Evolutionary conservation across 1,140 invertebrate genomes (phyloP).

Genomic region (Agrilus planipennis): DNA sequence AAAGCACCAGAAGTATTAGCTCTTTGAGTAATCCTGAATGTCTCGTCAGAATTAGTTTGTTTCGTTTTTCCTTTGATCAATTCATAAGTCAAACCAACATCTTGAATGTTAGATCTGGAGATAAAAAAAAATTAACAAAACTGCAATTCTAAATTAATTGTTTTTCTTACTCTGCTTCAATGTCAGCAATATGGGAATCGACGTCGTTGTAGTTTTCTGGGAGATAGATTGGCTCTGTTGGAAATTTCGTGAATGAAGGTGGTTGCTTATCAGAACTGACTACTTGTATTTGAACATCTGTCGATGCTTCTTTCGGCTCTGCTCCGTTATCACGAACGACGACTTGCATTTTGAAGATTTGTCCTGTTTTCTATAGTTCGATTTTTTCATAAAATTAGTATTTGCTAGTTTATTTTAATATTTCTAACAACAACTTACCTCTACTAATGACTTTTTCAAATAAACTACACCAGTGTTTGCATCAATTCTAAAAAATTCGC

Average conservation of each 20-base stretch:
- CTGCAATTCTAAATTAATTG: background rate
- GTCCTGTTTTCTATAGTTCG: conserved; percentile 45
- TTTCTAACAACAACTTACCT: conserved; percentile 36
- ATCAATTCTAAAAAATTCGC: conserved; percentile 66
- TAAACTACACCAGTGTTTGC: conserved; percentile 65
- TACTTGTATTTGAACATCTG: conserved; percentile 68
- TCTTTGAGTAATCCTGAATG: conserved; percentile 59
- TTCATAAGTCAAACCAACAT: conserved; percentile 61
- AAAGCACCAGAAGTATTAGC: conserved; percentile 47
- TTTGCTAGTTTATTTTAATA: background rate
- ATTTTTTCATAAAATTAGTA: background rate
- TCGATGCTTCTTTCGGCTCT: conserved; percentile 46
- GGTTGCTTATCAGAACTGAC: conserved; percentile 81
- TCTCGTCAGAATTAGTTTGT: conserved; percentile 69
- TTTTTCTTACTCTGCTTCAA: conserved; percentile 50
- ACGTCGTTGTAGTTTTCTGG: conserved; percentile 63
- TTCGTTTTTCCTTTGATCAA: conserved; percentile 68
- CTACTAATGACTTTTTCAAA: conserved; percentile 52
- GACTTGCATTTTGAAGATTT: conserved; percentile 60
- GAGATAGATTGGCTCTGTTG: conserved; percentile 47
- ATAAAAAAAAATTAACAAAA: conserved; percentile 11
- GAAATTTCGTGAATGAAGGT: conserved; percentile 47
- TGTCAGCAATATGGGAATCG: conserved; percentile 48
- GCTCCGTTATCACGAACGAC: conserved; percentile 64
- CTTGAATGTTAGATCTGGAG: conserved; percentile 60